Percentiles rank a stretch among this genome's conserved stretches.
These are phyloP conservation scores for Xestia ashworthii DNA, from an alignment of 2,888 invertebrate genomes.

Conservation along the genomic window DNA sequence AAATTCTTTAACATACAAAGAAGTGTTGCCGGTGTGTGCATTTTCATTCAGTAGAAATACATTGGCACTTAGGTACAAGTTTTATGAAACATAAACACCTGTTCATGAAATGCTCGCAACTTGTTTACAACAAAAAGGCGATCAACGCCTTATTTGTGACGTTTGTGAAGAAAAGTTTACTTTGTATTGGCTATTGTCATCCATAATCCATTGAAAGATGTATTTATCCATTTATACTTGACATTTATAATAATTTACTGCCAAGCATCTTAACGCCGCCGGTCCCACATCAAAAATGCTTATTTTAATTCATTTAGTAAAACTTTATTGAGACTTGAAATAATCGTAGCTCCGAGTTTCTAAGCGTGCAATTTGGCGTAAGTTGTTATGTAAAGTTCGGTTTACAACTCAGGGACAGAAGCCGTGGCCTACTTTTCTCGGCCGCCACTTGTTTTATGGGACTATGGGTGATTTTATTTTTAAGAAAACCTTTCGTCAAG, in stretches of 20 bases:
- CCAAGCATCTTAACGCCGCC: neutral
- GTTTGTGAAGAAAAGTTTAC: constrained; percentile 16
- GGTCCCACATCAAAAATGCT: neutral
- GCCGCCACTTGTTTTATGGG: constrained; percentile 40
- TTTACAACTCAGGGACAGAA: constrained; percentile 58
- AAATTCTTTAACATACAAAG: neutral
- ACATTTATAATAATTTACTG: constrained; percentile 2
- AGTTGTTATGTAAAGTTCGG: constrained; percentile 54
- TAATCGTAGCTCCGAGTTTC: constrained; percentile 36
- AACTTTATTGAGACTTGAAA: constrained; percentile 30
- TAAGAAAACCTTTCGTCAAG: constrained; percentile 9
- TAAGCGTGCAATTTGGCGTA: constrained; percentile 31
- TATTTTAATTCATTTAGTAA: neutral
- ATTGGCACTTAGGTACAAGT: neutral
- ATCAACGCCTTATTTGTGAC: constrained; percentile 20
- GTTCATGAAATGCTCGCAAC: constrained; percentile 9
- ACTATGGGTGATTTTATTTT: constrained; percentile 27
- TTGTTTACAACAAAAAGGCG: constrained; percentile 19
- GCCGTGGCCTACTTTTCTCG: constrained; percentile 59
- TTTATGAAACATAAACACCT: constrained; percentile 17
- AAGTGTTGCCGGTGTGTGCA: neutral
- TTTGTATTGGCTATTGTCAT: constrained; percentile 26
- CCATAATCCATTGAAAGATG: constrained; percentile 1
- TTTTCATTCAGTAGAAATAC: neutral
- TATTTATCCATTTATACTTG: constrained; percentile 8